phyloP scores from a whole-genome alignment of 2,888 invertebrate species.

The Agrochola lota region DNA sequence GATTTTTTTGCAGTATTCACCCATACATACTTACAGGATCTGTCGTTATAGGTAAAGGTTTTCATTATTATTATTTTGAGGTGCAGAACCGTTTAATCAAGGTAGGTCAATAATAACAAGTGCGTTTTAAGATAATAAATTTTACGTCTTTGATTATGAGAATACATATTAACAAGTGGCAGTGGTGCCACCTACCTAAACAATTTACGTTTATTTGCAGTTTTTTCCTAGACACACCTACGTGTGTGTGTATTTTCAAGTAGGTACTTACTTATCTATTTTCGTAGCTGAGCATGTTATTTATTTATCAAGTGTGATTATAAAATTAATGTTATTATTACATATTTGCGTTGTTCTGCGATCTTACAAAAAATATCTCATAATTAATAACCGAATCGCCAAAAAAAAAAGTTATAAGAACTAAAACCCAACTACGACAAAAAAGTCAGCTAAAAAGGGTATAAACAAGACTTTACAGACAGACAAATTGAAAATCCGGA shows the following conservation, averaged over 20 bases:
- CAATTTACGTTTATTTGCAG: not conserved
- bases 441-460: no score
- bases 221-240: constrained; percentile 10
- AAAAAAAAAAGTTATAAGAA: not conserved
- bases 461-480: no score
- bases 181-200: not conserved
- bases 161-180: not conserved
- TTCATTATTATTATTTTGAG: not conserved
- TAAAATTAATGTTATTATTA: not conserved
- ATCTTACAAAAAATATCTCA: not conserved
- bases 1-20: not conserved
- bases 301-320: constrained; percentile 1
- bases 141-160: not conserved
- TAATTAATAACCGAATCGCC: not conserved
- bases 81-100: not conserved
- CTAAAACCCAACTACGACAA: no score
- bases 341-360: not conserved
- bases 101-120: not conserved
- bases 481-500: no score
- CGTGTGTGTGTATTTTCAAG: not conserved
- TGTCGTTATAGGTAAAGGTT: not conserved
- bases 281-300: constrained; percentile 1
- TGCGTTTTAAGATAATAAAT: not conserved
- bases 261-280: not conserved
- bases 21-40: not conserved